These are phyloP conservation scores for Gopherus flavomarginatus DNA, from an alignment of 2,113 vertebrate species.

Conservation along the genomic window DNA sequence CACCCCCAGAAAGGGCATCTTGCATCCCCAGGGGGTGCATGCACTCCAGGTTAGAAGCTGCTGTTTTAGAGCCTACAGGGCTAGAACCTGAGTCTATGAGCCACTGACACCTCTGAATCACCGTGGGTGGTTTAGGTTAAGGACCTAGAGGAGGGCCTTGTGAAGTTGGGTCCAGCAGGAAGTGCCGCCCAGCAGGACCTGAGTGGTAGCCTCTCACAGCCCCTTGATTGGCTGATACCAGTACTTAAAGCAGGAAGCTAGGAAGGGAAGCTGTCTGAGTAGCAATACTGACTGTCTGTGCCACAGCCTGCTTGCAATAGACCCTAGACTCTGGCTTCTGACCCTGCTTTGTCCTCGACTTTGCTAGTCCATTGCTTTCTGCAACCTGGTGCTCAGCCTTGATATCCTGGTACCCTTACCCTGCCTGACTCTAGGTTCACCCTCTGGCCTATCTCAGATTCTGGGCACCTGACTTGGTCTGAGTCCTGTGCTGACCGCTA, in stretches of 20 bases:
- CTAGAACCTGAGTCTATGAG: too few species aligned
- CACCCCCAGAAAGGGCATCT: too few species aligned
- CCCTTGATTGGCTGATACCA: background rate
- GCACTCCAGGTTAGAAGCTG: too few species aligned
- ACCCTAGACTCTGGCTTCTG: background rate
- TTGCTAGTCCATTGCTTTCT: background rate
- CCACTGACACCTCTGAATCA: background rate
- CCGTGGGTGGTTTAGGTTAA: background rate
- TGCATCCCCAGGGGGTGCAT: too few species aligned
- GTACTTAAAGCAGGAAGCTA: background rate
- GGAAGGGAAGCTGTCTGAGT: background rate
- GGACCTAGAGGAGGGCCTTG: background rate
- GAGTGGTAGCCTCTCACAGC: background rate
- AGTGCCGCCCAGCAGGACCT: too few species aligned
- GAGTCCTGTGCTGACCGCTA: background rate
- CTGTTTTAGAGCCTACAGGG: too few species aligned
- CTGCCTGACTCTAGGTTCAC: background rate
- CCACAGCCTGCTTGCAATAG: background rate
- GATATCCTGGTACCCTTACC: background rate
- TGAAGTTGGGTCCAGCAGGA: background rate
- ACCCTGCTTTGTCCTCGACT: background rate
- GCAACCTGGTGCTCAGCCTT: too few species aligned
- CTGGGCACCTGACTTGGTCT: background rate
- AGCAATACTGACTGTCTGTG: background rate
- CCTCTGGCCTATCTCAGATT: background rate